Evolutionary conservation across 2,888 invertebrate species (phyloP), one percentile per base, ranked within the genome.

Genomic region (Melanargia galathea): DNA sequence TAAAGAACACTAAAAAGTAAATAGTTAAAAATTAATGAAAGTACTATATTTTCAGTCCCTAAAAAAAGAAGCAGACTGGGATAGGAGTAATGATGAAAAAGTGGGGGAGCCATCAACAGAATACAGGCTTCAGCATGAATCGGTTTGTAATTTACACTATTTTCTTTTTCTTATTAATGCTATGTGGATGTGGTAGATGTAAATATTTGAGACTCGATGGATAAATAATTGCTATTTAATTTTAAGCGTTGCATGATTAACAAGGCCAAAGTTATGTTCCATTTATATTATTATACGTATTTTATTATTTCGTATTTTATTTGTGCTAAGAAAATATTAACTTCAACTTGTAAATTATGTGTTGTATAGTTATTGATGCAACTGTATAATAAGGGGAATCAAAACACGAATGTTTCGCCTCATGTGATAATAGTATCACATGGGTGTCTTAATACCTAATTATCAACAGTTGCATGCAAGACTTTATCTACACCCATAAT

Each of bases 41-140:
- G 13, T 24, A 24, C 24, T 45, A 46, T 46, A n/a, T 57, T 94
- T 94, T 61, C 93, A 97, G 97, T 97, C 96, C 72, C 90, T 97
- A 79, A 97, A 97, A 86, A 97, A 97, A 92, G 97, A 97, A 93
- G 94, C 95, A 76, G 97, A 96, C 82, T 97, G 96, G 95, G 95
- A 95, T 78, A 92, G 95, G 80, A 93, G 92, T 76, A 93, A 94
- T 76, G 97, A 96, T 76, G 96, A 96, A 63, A 96, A 95, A 85
- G 93, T 94, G 76, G 95, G 94, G 69, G 96, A 96, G 86, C 92
- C 94, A 83, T 93, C 95, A 83, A 93, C 95, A 60, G 96, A 97
- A 71, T 96, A 96, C 86, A 93, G 96, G 87, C 94, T 96, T 90
- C 94, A 94, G 79, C 96, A 95, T 83, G 96, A 97, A 92, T 94